Conservation (phyloP, 1,140 invertebrate genomes). For the Portunus trituberculatus region DNA sequence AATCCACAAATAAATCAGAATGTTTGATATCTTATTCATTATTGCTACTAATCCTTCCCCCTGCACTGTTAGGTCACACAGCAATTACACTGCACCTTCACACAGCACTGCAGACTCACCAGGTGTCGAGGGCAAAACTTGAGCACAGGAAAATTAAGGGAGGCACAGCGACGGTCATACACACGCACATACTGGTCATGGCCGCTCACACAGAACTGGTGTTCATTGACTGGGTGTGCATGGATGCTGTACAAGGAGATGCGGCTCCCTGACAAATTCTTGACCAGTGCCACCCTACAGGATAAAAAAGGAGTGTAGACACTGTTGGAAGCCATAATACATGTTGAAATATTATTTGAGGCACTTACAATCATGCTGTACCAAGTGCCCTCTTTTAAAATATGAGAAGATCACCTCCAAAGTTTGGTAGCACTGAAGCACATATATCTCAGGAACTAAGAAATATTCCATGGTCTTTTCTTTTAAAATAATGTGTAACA, state of each 20-base stretch:
- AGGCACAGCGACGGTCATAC: slow-evolving; percentile 83
- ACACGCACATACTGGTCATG: slow-evolving; percentile 83
- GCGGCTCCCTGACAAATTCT: slow-evolving; percentile 80
- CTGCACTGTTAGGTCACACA: no score
- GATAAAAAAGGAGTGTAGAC: neutral
- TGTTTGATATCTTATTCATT: no score
- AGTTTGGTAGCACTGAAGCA: no score
- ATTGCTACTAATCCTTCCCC: no score
- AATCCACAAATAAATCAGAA: no score
- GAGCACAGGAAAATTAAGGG: slow-evolving; percentile 80
- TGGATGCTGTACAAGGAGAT: slow-evolving; percentile 92
- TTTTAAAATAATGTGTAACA: no score
- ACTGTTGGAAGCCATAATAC: neutral
- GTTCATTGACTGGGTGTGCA: slow-evolving; percentile 88
- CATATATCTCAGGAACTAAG: neutral
- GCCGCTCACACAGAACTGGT: slow-evolving; percentile 92
- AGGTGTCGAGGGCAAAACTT: slow-evolving; percentile 84
- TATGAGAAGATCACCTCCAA: neutral
- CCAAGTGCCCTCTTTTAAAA: no score
- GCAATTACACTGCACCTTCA: no score
- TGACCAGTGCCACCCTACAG: slow-evolving; percentile 74
- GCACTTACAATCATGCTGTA: neutral
- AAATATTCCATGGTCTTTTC: no score
- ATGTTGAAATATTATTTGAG: neutral
- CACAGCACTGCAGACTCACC: slow-evolving; percentile 40